These are phyloP conservation scores for Lasiurus cinereus DNA, from an alignment of 2,113 vertebrate species.

Conservation along the genomic window DNA sequence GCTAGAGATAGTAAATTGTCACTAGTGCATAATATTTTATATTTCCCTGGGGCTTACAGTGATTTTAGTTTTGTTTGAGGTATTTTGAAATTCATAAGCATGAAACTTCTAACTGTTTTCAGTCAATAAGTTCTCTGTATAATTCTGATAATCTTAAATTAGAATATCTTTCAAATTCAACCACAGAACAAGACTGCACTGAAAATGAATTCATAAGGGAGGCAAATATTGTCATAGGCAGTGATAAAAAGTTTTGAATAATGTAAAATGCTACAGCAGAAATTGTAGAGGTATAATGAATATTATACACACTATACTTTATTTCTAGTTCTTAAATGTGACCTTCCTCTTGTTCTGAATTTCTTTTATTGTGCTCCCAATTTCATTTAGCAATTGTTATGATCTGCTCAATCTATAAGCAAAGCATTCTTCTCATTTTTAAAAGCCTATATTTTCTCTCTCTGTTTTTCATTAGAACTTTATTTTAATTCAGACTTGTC, in stretches of 20 bases:
- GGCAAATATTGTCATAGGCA: slow-evolving; percentile 78
- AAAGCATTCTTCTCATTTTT: slow-evolving; percentile 31
- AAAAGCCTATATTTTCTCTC: not conserved
- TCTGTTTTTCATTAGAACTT: not conserved
- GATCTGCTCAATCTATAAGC: slow-evolving; percentile 33
- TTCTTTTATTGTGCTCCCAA: slow-evolving; percentile 45
- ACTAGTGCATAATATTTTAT: slow-evolving; percentile 11
- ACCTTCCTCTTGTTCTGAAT: slow-evolving; percentile 31
- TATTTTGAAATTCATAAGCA: slow-evolving; percentile 63
- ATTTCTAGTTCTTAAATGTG: slow-evolving; percentile 49
- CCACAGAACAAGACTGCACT: slow-evolving; percentile 49
- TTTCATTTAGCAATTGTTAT: slow-evolving; percentile 60
- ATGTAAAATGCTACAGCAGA: slow-evolving; percentile 67
- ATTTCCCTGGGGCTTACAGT: slow-evolving; percentile 25
- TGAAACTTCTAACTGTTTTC: slow-evolving; percentile 37
- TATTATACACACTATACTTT: slow-evolving; percentile 38
- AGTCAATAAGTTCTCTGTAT: slow-evolving; percentile 51
- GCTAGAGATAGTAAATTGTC: slow-evolving; percentile 47
- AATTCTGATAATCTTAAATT: slow-evolving; percentile 76
- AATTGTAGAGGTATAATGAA: slow-evolving; percentile 51
- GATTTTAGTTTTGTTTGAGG: slow-evolving; percentile 56
- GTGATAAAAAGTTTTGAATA: slow-evolving; percentile 76
- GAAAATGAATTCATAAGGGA: slow-evolving; percentile 77
- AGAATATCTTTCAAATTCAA: slow-evolving; percentile 77
- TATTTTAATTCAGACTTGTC: not conserved